Conservation (phyloP, 2,113 vertebrate species). For the Lagopus leucura region DNA sequence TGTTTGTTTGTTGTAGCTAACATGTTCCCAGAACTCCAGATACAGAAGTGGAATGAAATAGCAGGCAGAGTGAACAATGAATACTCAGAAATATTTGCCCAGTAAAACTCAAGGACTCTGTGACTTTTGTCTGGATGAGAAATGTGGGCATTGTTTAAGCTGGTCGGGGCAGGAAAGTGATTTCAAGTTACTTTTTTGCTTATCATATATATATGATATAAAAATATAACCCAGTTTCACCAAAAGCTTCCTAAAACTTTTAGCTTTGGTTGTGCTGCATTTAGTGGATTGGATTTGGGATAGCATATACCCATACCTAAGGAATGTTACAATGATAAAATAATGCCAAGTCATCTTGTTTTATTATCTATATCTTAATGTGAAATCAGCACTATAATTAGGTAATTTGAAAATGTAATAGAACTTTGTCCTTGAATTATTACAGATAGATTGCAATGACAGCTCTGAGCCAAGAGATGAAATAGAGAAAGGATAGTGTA, state of each 20-base stretch:
- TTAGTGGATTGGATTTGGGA: background rate
- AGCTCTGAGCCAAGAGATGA: slow-evolving; percentile 15
- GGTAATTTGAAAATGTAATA: slow-evolving; percentile 73
- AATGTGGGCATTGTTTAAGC: background rate
- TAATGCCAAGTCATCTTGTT: slow-evolving; percentile 6
- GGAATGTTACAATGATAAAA: slow-evolving; percentile 33
- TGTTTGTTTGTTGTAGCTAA: background rate
- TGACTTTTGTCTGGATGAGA: background rate
- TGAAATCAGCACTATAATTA: slow-evolving; percentile 52
- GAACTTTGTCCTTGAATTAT: slow-evolving; percentile 62
- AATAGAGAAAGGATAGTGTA: background rate
- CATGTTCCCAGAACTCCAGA: background rate
- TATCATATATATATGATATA: background rate
- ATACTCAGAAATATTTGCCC: background rate
- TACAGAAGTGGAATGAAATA: background rate
- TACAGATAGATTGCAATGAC: slow-evolving; percentile 42
- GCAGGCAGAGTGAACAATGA: background rate
- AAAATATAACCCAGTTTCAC: background rate
- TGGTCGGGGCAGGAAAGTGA: background rate
- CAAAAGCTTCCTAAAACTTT: background rate
- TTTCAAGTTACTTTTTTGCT: background rate
- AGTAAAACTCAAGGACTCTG: background rate
- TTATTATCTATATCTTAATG: slow-evolving; percentile 61
- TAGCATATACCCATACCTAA: background rate
- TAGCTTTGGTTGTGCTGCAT: background rate